A percentile compares a stretch with the other conserved stretches of the same genome.
Evolutionary conservation across 2,888 invertebrate genomes (phyloP).

Genomic region (Calephelis perditalis): DNA sequence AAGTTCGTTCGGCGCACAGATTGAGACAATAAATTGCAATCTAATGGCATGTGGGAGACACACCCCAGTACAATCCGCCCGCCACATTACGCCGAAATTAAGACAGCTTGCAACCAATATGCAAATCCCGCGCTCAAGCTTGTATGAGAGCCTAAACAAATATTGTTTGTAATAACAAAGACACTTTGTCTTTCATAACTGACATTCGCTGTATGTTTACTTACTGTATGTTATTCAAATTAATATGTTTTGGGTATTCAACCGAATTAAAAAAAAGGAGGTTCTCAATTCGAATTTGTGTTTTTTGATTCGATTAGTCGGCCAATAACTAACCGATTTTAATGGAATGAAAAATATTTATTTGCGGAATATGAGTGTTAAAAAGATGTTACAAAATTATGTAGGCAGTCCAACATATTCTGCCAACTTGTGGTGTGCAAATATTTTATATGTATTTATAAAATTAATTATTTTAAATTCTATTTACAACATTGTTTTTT

Average conservation of each 20-base stretch:
- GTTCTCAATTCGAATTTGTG: too few relatives aligned
- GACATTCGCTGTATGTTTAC: constrained; percentile 30
- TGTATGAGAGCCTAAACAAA: constrained; percentile 50
- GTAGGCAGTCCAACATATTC: too few relatives aligned
- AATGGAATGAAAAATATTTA: too few relatives aligned
- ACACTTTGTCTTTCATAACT: constrained; percentile 35
- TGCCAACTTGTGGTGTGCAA: too few relatives aligned
- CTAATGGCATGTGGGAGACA: constrained; percentile 57
- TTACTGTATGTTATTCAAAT: background rate
- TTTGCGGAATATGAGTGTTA: too few relatives aligned
- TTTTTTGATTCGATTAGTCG: too few relatives aligned
- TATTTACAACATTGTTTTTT: too few relatives aligned
- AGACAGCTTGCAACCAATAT: constrained; percentile 71
- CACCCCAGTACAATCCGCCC: constrained; percentile 36
- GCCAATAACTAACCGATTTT: too few relatives aligned
- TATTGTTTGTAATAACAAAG: constrained; percentile 47
- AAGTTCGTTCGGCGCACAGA: constrained; percentile 40
- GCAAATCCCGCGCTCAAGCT: constrained; percentile 34
- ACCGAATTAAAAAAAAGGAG: too few relatives aligned
- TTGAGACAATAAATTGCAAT: constrained; percentile 69
- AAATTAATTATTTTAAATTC: too few relatives aligned
- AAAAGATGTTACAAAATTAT: too few relatives aligned
- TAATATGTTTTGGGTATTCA: constrained; percentile 1
- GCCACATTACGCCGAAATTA: constrained; percentile 65
- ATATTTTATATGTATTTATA: too few relatives aligned